Conservation (phyloP, 2,888 invertebrate genomes). For the Drosophila testacea region DNA sequence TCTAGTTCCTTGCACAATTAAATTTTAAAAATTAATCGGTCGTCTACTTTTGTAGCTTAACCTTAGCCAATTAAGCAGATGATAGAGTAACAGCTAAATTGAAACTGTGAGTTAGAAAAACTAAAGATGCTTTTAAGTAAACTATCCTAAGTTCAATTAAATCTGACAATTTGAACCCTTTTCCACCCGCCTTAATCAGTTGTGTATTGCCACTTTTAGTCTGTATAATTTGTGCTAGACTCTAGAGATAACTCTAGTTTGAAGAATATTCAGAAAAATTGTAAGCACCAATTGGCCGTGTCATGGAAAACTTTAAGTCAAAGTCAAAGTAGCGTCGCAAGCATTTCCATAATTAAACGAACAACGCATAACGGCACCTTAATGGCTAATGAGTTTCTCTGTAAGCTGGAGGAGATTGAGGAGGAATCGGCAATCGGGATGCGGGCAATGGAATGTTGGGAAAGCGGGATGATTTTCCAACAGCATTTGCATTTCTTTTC, state of each 20-base stretch:
- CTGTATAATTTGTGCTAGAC: neutral
- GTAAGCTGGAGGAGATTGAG: constrained; percentile 8
- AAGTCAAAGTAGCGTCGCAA: constrained; percentile 22
- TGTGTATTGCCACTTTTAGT: neutral
- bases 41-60: no score
- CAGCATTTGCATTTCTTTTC: constrained; percentile 70
- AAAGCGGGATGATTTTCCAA: constrained; percentile 30
- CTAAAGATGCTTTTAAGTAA: no score
- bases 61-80: no score
- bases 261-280: neutral
- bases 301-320: constrained; percentile 17
- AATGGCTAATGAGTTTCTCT: constrained; percentile 71
- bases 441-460: neutral
- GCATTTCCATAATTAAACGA: constrained; percentile 74
- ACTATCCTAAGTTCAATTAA: no score
- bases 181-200: neutral
- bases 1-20: neutral
- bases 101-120: no score
- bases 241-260: neutral
- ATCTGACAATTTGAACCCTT: neutral
- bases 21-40: neutral
- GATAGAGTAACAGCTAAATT: no score
- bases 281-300: constrained; percentile 11
- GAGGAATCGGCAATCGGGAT: constrained; percentile 2
- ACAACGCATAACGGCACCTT: constrained; percentile 72